Base-by-base conservation (phyloP, 2,888 invertebrate species). In the Stramonita haemastoma region DNA sequence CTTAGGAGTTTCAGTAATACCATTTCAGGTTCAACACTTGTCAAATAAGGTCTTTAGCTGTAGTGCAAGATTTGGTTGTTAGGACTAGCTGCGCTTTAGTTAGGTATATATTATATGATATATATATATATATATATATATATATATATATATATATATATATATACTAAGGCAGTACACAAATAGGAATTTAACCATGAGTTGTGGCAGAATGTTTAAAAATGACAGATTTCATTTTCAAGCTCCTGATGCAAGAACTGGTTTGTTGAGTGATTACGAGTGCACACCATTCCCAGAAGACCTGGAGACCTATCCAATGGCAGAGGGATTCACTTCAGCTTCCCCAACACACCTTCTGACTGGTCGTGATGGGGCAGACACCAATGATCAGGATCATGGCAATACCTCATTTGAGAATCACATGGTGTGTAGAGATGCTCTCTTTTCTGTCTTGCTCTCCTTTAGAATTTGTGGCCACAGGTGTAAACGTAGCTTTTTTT, bases 261-360 rank as follows among this genome's bases (percentile, higher is more conserved):
- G 13, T 34, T 22, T 79, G 32, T 79, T 79, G 34, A 79, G 79
- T 22, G 22, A 34, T 4, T 32, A 46, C 46, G 4, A 79, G 15
- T 79, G 32, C 17, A 32, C 79, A 32, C 1, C 32, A 32, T 34
- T 32, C 32, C 15, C 15, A 79, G 34, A 4, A 79, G 32, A 32
- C 34, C 79, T 79, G 79, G 79, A 79, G 19, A 56, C 1, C 26
- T 26, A 8, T 77, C 88, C 15, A 36, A 73, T 60, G 34, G 56
- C 29, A 32, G 36, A 34, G 88, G 81, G 77, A 79, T 84, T 26
- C 77, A 36, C n/a, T 77, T 29, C 57, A 46, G 32, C 46, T 36
- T 66, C 86, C n/a, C 86, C 86, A 46, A 60, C 85, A 60, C 84
- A 86, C n/a, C 88, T 88, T 22, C n/a, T 88, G 11, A 22, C 79